These are phyloP conservation scores for Styela clava DNA, from an alignment of 23 tunicate species.

Conservation along the genomic window DNA sequence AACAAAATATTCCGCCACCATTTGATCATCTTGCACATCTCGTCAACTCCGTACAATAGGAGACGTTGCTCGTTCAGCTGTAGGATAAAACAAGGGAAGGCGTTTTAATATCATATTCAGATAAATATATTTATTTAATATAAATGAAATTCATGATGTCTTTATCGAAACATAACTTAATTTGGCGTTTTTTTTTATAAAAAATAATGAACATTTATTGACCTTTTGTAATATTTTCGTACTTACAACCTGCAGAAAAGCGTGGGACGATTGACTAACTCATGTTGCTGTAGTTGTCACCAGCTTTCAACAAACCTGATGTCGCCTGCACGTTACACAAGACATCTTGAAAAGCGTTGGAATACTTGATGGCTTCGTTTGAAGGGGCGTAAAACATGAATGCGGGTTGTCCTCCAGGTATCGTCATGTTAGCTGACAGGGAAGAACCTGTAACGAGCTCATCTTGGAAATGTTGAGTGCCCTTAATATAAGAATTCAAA, in stretches of 20 bases:
- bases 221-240: not conserved
- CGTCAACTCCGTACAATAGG: not conserved
- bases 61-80: not conserved
- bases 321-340: slow-evolving; percentile 16
- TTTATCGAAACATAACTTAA: too few species aligned
- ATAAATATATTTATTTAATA: too few species aligned
- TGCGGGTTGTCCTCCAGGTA: slow-evolving; percentile 80
- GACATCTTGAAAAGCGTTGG: slow-evolving; percentile 54
- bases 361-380: slow-evolving; percentile 51
- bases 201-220: too few species aligned
- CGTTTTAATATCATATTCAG: too few species aligned
- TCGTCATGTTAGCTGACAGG: slow-evolving; percentile 34
- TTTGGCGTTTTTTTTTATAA: too few species aligned
- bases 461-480: slow-evolving; percentile 49
- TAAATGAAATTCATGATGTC: too few species aligned
- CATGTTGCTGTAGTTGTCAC: too few species aligned
- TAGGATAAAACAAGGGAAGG: not conserved
- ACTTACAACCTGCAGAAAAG: too few species aligned
- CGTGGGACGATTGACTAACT: too few species aligned
- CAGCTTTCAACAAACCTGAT: not conserved
- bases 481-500: slow-evolving; percentile 57
- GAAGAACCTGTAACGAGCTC: slow-evolving; percentile 16
- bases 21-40: too few species aligned
- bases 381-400: slow-evolving; percentile 81
- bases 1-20: too few species aligned